Evolutionary conservation across 2,113 vertebrate species (phyloP).

Genomic region (Megaceryle maxima): DNA sequence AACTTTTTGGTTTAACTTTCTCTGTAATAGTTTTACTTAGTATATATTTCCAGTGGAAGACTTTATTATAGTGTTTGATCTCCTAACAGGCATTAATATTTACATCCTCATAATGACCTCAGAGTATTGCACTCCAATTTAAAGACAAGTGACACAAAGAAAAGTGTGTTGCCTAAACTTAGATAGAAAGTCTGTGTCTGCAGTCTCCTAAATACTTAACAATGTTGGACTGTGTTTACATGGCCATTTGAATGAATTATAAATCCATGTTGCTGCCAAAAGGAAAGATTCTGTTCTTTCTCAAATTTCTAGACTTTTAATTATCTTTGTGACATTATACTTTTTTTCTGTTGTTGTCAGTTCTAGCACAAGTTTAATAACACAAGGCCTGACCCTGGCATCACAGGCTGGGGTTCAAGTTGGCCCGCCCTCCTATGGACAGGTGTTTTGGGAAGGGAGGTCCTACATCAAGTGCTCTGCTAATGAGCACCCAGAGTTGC

Average conservation of each 20-base stretch:
- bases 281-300: not conserved
- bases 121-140: not conserved
- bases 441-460: not conserved
- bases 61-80: not conserved
- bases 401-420: rapidly evolving
- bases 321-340: not conserved
- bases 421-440: not conserved
- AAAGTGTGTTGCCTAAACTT: not conserved
- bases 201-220: not conserved
- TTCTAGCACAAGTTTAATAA: not conserved
- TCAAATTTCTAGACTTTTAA: not conserved
- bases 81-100: not conserved
- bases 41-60: not conserved
- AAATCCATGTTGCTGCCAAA: not conserved
- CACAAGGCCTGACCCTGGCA: rapidly evolving
- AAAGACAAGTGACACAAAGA: not conserved
- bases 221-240: not conserved
- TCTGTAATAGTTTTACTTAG: not conserved
- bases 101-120: not conserved
- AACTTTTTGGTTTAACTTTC: not conserved
- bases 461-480: not conserved
- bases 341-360: not conserved
- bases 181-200: not conserved
- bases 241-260: not conserved
- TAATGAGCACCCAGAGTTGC: not conserved